phyloP scores from a whole-genome alignment of 2,888 invertebrate species.

The Megastigmus dorsalis region DNA sequence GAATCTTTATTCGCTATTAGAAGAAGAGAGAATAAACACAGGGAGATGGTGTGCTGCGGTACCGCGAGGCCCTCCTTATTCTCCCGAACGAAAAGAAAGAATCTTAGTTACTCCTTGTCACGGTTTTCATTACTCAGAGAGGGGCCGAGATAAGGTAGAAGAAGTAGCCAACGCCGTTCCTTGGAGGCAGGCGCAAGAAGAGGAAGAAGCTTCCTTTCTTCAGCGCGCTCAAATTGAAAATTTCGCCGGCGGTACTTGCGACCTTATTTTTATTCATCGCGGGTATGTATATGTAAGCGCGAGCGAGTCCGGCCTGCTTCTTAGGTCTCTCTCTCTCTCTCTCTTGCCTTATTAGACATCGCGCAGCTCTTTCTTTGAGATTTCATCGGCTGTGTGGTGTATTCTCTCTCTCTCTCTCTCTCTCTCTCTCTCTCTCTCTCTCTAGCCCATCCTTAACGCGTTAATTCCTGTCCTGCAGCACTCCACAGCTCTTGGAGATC shows the following conservation, averaged over 20 bases:
- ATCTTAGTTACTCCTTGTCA: slow-evolving; percentile 48
- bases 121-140: slow-evolving; percentile 55
- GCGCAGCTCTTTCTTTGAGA: too few relatives aligned
- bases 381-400: too few relatives aligned
- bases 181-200: slow-evolving; percentile 12
- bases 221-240: slow-evolving; percentile 54
- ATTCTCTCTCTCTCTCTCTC: too few relatives aligned
- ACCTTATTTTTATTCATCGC: slow-evolving; percentile 48
- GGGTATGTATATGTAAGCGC: too few relatives aligned
- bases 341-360: too few relatives aligned
- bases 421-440: too few relatives aligned
- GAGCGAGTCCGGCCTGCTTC: too few relatives aligned
- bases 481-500: too few relatives aligned
- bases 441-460: too few relatives aligned
- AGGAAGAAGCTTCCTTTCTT: slow-evolving; percentile 34
- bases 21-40: slow-evolving; percentile 21
- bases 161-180: slow-evolving; percentile 29
- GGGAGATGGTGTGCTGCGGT: background rate
- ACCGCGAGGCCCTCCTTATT: slow-evolving; percentile 9
- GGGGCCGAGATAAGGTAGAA: background rate
- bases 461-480: too few relatives aligned
- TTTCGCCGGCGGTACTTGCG: slow-evolving; percentile 64
- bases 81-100: slow-evolving; percentile 38
- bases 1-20: slow-evolving; percentile 16
- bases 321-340: too few relatives aligned